These are phyloP conservation scores for Notocelia uddmanniana DNA, from an alignment of 2,888 invertebrate genomes.

Conservation along the genomic window DNA sequence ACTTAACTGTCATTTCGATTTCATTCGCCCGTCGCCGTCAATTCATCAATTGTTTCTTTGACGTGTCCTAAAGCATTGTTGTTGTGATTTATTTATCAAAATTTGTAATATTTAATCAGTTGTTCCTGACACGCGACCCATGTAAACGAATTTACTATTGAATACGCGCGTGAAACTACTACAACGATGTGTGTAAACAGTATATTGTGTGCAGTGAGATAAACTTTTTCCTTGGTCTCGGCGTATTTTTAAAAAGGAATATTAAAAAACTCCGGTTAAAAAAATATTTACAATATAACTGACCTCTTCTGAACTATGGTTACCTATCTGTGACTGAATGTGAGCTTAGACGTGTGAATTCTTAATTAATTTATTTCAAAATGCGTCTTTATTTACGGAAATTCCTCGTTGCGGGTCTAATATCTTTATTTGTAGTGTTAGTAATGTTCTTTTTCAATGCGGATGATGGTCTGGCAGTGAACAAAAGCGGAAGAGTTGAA, in stretches of 20 bases:
- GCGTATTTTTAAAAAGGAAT: slow-evolving; percentile 13
- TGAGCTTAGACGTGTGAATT: neutral
- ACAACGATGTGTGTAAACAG: slow-evolving; percentile 21
- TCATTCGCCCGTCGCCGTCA: slow-evolving; percentile 10
- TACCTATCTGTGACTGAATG: neutral
- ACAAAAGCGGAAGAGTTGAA: slow-evolving; percentile 46
- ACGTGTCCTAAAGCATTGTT: slow-evolving; percentile 43
- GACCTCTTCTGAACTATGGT: slow-evolving; percentile 8
- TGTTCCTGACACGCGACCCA: slow-evolving; percentile 18
- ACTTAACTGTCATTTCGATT: slow-evolving; percentile 20
- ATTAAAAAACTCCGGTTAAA: neutral
- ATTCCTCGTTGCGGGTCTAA: slow-evolving; percentile 58
- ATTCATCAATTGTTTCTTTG: slow-evolving; percentile 45
- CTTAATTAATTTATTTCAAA: slow-evolving; percentile 49
- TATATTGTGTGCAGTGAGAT: slow-evolving; percentile 2
- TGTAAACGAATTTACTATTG: slow-evolving; percentile 3
- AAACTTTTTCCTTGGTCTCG: slow-evolving; percentile 19
- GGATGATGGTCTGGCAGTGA: slow-evolving; percentile 54
- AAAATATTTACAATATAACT: slow-evolving; percentile 12
- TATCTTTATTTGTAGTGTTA: slow-evolving; percentile 66
- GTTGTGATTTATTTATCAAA: slow-evolving; percentile 40
- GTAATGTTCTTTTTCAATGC: slow-evolving; percentile 63
- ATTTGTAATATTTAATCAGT: slow-evolving; percentile 34
- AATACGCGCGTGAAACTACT: slow-evolving; percentile 23
- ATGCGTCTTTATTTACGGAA: slow-evolving; percentile 77